Conservation (phyloP, 2,113 vertebrate genomes). For the Otus sunia region DNA sequence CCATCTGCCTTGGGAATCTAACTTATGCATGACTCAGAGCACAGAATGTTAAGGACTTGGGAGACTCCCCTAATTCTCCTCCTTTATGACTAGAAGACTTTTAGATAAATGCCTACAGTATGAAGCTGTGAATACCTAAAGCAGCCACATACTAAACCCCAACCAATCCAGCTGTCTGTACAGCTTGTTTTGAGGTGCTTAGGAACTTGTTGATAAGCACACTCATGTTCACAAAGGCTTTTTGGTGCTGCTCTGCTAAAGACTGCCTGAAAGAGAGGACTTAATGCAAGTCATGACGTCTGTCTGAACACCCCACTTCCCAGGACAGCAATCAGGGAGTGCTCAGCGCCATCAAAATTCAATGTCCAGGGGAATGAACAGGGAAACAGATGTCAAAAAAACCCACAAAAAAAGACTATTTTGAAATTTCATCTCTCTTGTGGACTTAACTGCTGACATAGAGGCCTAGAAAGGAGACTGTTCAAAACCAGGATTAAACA, state of each 20-base stretch:
- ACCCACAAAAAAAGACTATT: neutral
- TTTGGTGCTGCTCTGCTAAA: neutral
- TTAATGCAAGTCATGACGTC: neutral
- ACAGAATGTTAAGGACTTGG: neutral
- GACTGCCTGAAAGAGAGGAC: neutral
- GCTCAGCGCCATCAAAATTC: neutral
- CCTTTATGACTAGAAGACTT: neutral
- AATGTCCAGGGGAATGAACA: neutral
- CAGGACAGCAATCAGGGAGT: neutral
- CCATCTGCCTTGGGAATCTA: neutral
- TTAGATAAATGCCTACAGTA: neutral
- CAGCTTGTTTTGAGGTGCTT: rapidly evolving
- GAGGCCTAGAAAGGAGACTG: neutral
- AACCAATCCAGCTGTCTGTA: neutral
- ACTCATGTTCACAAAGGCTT: neutral
- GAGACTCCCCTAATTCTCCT: neutral
- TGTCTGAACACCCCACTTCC: neutral
- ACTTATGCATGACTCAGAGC: neutral
- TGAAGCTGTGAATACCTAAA: neutral
- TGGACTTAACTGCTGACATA: neutral
- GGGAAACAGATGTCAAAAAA: neutral
- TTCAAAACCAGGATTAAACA: neutral
- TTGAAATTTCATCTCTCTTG: neutral
- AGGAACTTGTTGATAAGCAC: neutral
- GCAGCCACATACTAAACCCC: neutral